Conservation (phyloP, 1,140 invertebrate species). For the Aphidius ervi region DNA sequence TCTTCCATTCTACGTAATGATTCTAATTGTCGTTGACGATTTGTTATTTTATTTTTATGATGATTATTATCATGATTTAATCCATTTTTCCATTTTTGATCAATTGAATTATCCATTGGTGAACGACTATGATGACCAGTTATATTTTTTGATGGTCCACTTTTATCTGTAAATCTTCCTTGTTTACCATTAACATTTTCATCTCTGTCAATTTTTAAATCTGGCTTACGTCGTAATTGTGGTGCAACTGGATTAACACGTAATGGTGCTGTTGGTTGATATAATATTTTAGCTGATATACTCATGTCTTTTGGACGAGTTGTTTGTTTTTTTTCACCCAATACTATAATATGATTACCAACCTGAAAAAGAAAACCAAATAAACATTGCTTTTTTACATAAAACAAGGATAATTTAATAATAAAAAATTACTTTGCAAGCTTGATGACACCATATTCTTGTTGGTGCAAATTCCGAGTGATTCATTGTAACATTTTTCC, state of each 20-base stretch:
- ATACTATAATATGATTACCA: slow-evolving; percentile 50
- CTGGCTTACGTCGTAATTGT: no score
- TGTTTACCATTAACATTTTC: slow-evolving; percentile 70
- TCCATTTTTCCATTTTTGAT: not conserved
- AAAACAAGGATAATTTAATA: not conserved
- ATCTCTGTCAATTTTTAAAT: slow-evolving; percentile 56
- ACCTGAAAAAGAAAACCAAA: slow-evolving; percentile 35
- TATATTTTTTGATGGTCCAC: slow-evolving; percentile 17
- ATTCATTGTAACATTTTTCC: slow-evolving; percentile 72
- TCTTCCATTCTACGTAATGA: slow-evolving; percentile 60
- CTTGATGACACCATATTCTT: slow-evolving; percentile 90
- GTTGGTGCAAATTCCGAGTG: slow-evolving; percentile 75
- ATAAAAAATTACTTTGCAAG: slow-evolving; percentile 67
- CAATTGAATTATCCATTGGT: no score
- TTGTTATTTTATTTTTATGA: slow-evolving; percentile 47
- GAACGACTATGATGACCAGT: no score
- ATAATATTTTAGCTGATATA: slow-evolving; percentile 2
- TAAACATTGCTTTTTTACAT: slow-evolving; percentile 8
- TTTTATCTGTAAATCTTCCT: slow-evolving; percentile 55
- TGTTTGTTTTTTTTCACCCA: slow-evolving; percentile 41
- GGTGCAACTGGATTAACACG: slow-evolving; percentile 12
- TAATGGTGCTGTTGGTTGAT: not conserved
- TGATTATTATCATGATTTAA: slow-evolving; percentile 48
- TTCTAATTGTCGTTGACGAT: slow-evolving; percentile 61
- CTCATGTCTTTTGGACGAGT: not conserved